Base-by-base conservation (phyloP, 2,888 invertebrate species). In the Noctua janthe region DNA sequence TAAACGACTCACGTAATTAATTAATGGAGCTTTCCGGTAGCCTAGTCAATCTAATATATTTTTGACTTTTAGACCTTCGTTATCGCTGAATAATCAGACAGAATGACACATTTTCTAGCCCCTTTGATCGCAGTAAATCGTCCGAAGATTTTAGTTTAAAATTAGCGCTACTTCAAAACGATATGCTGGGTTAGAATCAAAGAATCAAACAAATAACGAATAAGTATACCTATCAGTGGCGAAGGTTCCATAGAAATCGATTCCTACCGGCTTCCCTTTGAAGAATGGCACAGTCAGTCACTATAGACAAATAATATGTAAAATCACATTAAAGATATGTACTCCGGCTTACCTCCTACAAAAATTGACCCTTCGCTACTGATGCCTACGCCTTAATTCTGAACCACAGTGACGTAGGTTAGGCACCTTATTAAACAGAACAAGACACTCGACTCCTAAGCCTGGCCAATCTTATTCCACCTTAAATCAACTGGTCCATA, bases 381-480 rank as follows among this genome's bases (percentile, higher is more conserved):
- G 35, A 20, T 23, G 23, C 23, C 7, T 23, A 23, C 20, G 54
- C 23, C 20, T 56, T 56, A 23, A 56, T 23, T 56, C 23, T 23
- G 3, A 56, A 39, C 39, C 3, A 39, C 35, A 39, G 35, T 39
- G 35, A 29, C 29, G 29, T 29, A 29, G 35, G 35, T 39, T 39
- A 56, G 56, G 23, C 0, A 56, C 23, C 10, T 11, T 2, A 56
- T 23, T 56, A 23, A 4, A 56, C 4, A 23, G 1, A 29, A 70
- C 10, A 17, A 20, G 29, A 17, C 23, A 59, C 4, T 56, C 3
- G 56, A 4, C 10, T 56, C 5, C 51, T 17, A 56, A 4, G 2
- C n/a, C n/a, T 15, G 23, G 56, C 35, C 59, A 76, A 75, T 74
- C n/a, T 47, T 59, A 69, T 71, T 70, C 35, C 8, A 43, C 13